A percentile compares a stretch with the other conserved stretches of the same genome.
phyloP scores from a whole-genome alignment of 2,113 vertebrate species.

The Protobothrops mucrosquamatus region DNA sequence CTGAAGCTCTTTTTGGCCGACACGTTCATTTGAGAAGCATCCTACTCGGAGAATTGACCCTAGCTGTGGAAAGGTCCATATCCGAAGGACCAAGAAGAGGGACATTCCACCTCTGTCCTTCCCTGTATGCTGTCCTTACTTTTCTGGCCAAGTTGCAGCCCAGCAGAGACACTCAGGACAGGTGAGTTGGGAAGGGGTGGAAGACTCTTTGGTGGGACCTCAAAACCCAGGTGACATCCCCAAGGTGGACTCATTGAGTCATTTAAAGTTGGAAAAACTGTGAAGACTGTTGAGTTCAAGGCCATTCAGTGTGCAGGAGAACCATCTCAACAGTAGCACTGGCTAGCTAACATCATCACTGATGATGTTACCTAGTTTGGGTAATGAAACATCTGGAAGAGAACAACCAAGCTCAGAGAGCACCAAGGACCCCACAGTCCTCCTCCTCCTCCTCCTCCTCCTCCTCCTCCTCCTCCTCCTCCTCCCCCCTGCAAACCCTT shows the following conservation, averaged over 20 bases:
- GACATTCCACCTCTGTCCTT: conserved; percentile 69
- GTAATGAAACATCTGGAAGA: background rate
- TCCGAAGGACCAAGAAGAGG: conserved; percentile 39
- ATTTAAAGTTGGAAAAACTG: background rate
- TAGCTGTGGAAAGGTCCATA: conserved; percentile 59
- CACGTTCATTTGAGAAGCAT: conserved; percentile 70
- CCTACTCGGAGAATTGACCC: conserved; percentile 71
- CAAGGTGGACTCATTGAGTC: background rate
- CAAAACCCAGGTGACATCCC: background rate
- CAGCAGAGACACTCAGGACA: conserved; percentile 54
- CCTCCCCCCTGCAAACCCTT: too few relatives aligned
- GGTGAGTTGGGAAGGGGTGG: conserved; percentile 18
- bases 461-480: too few relatives aligned
- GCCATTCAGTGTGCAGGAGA: background rate
- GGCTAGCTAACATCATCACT: background rate
- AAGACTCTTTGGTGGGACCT: background rate
- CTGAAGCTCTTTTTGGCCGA: conserved; percentile 75
- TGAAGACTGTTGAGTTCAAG: background rate
- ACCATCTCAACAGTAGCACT: background rate
- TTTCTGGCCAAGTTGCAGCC: conserved; percentile 83
- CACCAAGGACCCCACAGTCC: too few relatives aligned
- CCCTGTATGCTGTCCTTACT: conserved; percentile 81
- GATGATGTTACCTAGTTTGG: background rate
- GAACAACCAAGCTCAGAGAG: too few relatives aligned
- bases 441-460: too few relatives aligned